Percentiles rank a stretch among this genome's conserved stretches.
These are phyloP conservation scores for Macrosteles quadrilineatus DNA, from an alignment of 1,140 invertebrate species.

Conservation along the genomic window DNA sequence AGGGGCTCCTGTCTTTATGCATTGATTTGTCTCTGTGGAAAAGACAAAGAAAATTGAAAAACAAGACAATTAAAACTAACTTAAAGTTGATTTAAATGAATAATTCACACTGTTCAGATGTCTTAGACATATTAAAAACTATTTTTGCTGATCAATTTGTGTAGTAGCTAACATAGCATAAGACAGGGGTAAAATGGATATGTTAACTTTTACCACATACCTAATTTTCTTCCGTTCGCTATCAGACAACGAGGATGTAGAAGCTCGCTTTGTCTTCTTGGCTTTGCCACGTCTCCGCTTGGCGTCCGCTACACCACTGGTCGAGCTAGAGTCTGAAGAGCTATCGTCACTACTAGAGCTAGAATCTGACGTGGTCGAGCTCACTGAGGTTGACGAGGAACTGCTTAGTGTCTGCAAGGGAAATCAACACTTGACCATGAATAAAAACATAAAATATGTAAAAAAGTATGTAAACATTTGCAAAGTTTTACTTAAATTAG, in stretches of 20 bases:
- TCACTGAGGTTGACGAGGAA: constrained; percentile 66
- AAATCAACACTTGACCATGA: too few species aligned
- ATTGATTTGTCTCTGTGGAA: constrained; percentile 22
- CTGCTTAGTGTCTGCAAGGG: constrained; percentile 60
- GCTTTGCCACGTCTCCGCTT: constrained; percentile 49
- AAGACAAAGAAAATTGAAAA: constrained; percentile 21
- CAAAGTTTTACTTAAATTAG: too few species aligned
- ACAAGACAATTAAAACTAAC: neutral
- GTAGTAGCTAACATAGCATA: too few species aligned
- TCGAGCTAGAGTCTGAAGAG: constrained; percentile 52
- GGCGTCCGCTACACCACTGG: constrained; percentile 48
- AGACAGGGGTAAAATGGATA: too few species aligned
- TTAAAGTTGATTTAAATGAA: too few species aligned
- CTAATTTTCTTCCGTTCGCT: constrained; percentile 52
- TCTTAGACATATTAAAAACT: too few species aligned
- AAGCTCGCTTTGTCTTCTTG: constrained; percentile 61
- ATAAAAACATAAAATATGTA: too few species aligned
- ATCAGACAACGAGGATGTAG: constrained; percentile 60
- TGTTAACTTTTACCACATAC: too few species aligned
- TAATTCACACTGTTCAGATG: too few species aligned
- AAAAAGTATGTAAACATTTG: too few species aligned
- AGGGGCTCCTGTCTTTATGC: constrained; percentile 17
- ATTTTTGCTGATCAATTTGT: too few species aligned
- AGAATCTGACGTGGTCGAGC: constrained; percentile 60
- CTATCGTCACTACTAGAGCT: constrained; percentile 61